Conservation (phyloP, 2,113 vertebrate species). For the Tretioscincus oriximinensis region DNA sequence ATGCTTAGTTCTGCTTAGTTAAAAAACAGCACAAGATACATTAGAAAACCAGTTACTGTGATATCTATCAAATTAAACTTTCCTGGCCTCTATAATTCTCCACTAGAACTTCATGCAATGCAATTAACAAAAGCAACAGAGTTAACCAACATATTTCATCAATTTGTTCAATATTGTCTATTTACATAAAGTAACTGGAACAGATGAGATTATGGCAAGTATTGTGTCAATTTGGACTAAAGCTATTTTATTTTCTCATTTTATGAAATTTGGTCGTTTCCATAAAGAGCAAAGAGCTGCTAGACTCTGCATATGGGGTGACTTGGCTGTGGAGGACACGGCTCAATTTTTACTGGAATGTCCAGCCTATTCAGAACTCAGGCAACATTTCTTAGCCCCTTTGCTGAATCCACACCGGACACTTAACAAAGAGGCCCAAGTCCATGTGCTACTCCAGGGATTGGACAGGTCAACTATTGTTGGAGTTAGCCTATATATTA, state of each 20-base stretch:
- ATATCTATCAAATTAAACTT: not conserved
- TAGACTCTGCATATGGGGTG: too few species aligned
- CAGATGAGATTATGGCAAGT: not conserved
- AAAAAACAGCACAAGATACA: not conserved
- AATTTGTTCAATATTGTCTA: not conserved
- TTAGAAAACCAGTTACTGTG: not conserved
- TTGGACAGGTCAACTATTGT: too few species aligned
- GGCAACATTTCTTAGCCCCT: too few species aligned
- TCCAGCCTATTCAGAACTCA: too few species aligned
- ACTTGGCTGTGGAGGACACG: too few species aligned
- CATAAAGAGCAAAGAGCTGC: too few species aligned
- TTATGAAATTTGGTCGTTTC: too few species aligned
- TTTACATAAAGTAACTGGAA: not conserved
- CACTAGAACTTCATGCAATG: not conserved
- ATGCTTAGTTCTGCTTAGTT: not conserved
- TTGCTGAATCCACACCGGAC: too few species aligned
- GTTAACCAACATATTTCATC: not conserved
- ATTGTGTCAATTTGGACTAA: not conserved
- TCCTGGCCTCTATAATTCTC: not conserved
- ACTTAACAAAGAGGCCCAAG: too few species aligned
- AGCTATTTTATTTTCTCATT: not conserved
- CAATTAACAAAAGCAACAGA: not conserved
- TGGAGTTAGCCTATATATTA: too few species aligned
- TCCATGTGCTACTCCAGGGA: too few species aligned
- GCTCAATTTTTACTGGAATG: too few species aligned